Base-by-base conservation (phyloP, 2,797 vertebrate genomes). In the Phrynocephalus guinanensis region DNA sequence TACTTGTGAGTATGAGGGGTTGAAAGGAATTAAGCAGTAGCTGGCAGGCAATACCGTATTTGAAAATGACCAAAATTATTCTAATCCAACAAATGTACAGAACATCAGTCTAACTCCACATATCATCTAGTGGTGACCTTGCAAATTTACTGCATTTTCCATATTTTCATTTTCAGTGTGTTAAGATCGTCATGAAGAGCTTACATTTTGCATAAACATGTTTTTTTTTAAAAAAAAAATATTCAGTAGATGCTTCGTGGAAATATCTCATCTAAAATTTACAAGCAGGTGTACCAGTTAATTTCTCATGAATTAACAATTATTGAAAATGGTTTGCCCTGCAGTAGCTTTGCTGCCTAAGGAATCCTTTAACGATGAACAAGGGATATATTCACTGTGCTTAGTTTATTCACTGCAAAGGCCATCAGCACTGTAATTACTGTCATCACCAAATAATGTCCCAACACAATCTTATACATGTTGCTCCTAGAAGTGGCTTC, bases 241-340 rank as follows among this genome's bases (percentile, higher is more conserved):
- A 79, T 71, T 52, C 81, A 63, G 50, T 50, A 5, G 33, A 79
- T 90, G 24, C 20, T 5, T 88, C 71, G 26, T 44, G 63, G 80
- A 82, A 70, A 73, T 13, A 9, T 10, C 71, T 63, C 28, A 60
- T 6, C 22, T 67, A 76, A 87, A 85, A 83, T 2, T 67, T 86
- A 60, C 63, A 85, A 44, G 13, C 84, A 66, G 3, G 30, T 90
- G 81, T 86, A 56, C 67, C 6, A 30, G 77, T 77, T 56, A 52
- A 76, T 85, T 85, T 70, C 44, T 16, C 33, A 52, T 79, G 68
- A 50, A 85, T 79, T 68, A 78, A 30, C 76, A 78, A 66, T 50
- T 16, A 0, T 71, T 87, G 81, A 76, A 30, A 56, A 84, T 68
- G 78, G 66, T 18, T 83, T 79, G 56, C 9, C 33, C 66, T 63